A percentile compares a stretch with the other conserved stretches of the same genome.
Evolutionary conservation across 2,888 invertebrate genomes (phyloP).

Genomic region (Cosmopolites sordidus): DNA sequence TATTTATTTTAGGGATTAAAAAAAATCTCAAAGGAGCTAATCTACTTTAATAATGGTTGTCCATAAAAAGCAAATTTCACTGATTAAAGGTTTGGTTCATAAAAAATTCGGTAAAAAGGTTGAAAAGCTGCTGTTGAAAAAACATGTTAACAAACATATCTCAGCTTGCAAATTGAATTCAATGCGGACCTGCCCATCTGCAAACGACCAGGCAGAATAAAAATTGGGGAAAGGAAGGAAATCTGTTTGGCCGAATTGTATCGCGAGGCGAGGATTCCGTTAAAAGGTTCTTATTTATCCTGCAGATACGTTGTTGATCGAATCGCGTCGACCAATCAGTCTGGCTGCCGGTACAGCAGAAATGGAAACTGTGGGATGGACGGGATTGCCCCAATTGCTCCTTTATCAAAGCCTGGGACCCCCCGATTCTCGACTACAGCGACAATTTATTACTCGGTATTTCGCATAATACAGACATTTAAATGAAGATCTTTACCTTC

Average conservation of each 20-base stretch:
- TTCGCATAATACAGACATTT: not conserved
- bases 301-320: conserved; percentile 46
- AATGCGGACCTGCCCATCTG: conserved; percentile 6
- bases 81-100: no score
- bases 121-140: no score
- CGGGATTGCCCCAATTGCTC: conserved; percentile 8
- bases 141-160: no score
- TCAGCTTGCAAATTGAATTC: not conserved
- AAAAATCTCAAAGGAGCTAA: no score
- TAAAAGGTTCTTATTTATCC: conserved; percentile 46
- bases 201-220: conserved; percentile 8
- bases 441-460: conserved; percentile 7
- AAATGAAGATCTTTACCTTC: not conserved
- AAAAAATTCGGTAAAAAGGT: no score
- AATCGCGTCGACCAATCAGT: conserved; percentile 46
- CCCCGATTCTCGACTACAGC: not conserved
- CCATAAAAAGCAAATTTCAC: no score
- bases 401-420: not conserved
- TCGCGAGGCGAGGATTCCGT: conserved; percentile 20
- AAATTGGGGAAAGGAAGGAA: conserved; percentile 15
- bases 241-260: conserved; percentile 19
- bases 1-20: no score
- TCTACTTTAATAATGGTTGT: no score
- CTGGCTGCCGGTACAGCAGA: conserved; percentile 30
- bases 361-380: conserved; percentile 22